Evolutionary conservation across 2,797 vertebrate species (phyloP), one percentile per base, ranked within the genome.

Genomic region (Antennarius maculatus): DNA sequence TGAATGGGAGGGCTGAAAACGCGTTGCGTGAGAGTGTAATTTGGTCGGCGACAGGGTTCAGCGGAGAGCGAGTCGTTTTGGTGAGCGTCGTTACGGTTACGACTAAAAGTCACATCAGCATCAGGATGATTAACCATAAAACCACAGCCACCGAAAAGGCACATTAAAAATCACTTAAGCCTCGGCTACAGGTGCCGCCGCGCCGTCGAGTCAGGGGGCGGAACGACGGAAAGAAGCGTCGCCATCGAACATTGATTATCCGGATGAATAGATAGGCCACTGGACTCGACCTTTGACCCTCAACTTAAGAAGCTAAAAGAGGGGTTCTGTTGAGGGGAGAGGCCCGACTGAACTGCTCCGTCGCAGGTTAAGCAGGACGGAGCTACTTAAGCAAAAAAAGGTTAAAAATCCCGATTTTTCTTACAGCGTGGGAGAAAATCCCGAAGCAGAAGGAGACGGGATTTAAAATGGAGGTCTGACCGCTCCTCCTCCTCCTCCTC

Each of bases 381-480:
- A 42, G 51, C 66, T 74, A 54, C 80, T 78, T 67, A 74, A 66
- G 54, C 12, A 5, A 31, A 41, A 31, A 41, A 70, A 47, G 17
- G 57, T 23, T 60, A 69, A 62, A 78, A 49, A 66, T 60, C 50
- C 41, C 28, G 69, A 71, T 80, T 75, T 82, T 79, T 76, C 77
- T 82, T 71, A 39, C 79, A 86, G 78, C 81, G 81, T 87, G 71
- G 76, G 86, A 62, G 76, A 88, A 80, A 86, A 71, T 85, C 88
- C 89, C 58, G 79, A 63, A 88, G 86, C 87, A 66, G 41, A 76
- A 48, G 52, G 61, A 86, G 81, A 84, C 81, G 78, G 83, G 80
- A 86, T 89, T 90, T 89, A 85, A 90, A 90, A 91, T 89, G 82
- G 87, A 88, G 86, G 85, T 86, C 77, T 85, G 74, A 84, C 77